phyloP scores from a whole-genome alignment of 2,797 vertebrate genomes.

The Cyclopterus lumpus region DNA sequence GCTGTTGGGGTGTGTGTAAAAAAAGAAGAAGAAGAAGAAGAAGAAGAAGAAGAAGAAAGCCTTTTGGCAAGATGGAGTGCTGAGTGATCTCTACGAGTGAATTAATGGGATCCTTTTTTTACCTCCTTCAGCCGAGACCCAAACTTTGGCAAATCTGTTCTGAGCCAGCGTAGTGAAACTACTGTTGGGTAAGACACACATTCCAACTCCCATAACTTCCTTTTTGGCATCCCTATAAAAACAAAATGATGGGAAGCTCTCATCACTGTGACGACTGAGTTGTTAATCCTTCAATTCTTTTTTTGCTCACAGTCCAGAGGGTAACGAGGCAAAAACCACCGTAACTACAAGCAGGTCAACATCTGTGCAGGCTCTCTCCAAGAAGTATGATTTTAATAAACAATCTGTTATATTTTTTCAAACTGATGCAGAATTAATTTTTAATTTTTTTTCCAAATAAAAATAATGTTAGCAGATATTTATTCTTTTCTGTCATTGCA shows the following conservation, averaged over 20 bases:
- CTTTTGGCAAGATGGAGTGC: background rate
- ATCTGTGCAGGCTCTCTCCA: constrained; percentile 71
- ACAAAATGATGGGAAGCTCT: background rate
- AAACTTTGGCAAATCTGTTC: constrained; percentile 88
- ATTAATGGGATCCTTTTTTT: constrained; percentile 23
- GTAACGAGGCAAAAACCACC: constrained; percentile 43
- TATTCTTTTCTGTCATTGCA: constrained; percentile 60
- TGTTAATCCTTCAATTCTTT: background rate
- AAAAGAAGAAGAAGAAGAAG: no score
- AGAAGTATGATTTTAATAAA: constrained; percentile 66
- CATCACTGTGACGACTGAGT: background rate
- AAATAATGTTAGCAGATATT: background rate
- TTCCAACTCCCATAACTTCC: background rate
- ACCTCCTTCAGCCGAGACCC: constrained; percentile 84
- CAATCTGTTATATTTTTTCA: background rate
- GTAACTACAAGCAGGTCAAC: constrained; percentile 32
- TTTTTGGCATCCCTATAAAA: background rate
- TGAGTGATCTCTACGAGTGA: constrained; percentile 18
- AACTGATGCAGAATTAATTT: background rate
- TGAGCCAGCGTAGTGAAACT: constrained; percentile 83
- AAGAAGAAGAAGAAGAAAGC: no score
- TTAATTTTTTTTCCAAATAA: background rate
- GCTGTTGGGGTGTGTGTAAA: constrained; percentile 31
- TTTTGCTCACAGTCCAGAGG: constrained; percentile 32
- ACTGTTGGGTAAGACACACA: constrained; percentile 79